Percentiles rank a stretch among this genome's conserved stretches.
These are phyloP conservation scores for Ophioninae sp. DNA, from an alignment of 2,888 invertebrate genomes.

Conservation along the genomic window DNA sequence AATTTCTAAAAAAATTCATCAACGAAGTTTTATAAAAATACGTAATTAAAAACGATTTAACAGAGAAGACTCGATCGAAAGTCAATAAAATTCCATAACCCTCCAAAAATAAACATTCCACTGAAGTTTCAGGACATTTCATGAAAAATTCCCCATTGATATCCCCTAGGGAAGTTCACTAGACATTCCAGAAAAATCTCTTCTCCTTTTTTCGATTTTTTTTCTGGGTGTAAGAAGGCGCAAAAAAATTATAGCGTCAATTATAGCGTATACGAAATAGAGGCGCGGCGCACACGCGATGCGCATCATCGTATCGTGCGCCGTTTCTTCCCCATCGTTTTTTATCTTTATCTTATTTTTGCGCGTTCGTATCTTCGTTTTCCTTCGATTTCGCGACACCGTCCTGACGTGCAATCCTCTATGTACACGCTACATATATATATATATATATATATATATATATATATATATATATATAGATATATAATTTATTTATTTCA, in stretches of 20 bases:
- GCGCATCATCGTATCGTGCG: slow-evolving; percentile 22
- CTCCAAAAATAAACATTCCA: too few species aligned
- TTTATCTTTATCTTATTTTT: slow-evolving; percentile 4
- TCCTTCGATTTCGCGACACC: slow-evolving; percentile 20
- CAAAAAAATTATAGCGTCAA: background rate
- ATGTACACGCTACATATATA: slow-evolving; percentile 16
- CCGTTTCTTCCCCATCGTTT: background rate
- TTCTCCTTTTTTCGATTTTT: background rate
- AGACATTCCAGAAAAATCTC: too few species aligned
- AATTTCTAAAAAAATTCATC: too few species aligned
- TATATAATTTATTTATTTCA: too few species aligned
- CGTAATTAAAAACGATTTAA: too few species aligned
- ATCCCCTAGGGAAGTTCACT: too few species aligned
- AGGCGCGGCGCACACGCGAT: slow-evolving; percentile 30
- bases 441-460: slow-evolving; percentile 13
- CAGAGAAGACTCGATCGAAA: too few species aligned
- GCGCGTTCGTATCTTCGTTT: slow-evolving; percentile 4
- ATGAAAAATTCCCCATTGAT: too few species aligned
- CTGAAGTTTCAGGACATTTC: too few species aligned
- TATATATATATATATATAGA: too few species aligned
- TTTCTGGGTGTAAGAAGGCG: background rate
- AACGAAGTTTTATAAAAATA: too few species aligned
- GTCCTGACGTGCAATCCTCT: slow-evolving; percentile 10
- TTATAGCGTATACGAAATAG: background rate
- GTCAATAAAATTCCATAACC: too few species aligned